Percentiles rank a stretch among this genome's conserved stretches.
phyloP scores from a whole-genome alignment of 92 coral and sea anemone species.

The Porites rus region DNA sequence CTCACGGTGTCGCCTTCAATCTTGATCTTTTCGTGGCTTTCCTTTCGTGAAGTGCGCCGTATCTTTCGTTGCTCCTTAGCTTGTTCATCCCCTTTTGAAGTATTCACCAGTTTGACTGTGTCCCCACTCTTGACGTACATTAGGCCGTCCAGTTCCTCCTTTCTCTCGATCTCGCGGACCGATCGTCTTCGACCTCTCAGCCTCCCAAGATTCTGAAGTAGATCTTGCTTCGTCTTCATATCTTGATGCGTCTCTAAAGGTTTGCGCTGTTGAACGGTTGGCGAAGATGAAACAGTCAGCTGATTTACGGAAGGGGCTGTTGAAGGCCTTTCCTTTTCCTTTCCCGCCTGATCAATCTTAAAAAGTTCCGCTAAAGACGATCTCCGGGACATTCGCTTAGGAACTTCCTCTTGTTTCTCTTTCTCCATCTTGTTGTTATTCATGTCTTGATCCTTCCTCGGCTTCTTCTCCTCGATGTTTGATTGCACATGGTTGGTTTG shows the following conservation, averaged over 20 bases:
- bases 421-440: slow-evolving; percentile 61
- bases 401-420: slow-evolving; percentile 65
- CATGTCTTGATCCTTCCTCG: slow-evolving; percentile 61
- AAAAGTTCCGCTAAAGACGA: slow-evolving; percentile 90
- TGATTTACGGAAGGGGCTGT: slow-evolving; percentile 55
- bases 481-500: slow-evolving; percentile 44
- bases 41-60: slow-evolving; percentile 82
- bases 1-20: slow-evolving; percentile 45
- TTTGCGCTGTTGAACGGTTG: slow-evolving; percentile 4
- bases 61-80: slow-evolving; percentile 80
- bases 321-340: slow-evolving; percentile 45
- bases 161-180: slow-evolving; percentile 87
- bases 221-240: slow-evolving; percentile 71
- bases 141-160: slow-evolving; percentile 87
- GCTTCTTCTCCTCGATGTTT: slow-evolving; percentile 67
- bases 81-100: slow-evolving; percentile 87
- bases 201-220: slow-evolving; percentile 78
- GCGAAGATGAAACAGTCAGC: slow-evolving; percentile 17
- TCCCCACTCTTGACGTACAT: slow-evolving; percentile 93
- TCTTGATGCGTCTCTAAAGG: slow-evolving; percentile 50
- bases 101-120: slow-evolving; percentile 85
- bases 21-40: slow-evolving; percentile 74
- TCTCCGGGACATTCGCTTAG: slow-evolving; percentile 84
- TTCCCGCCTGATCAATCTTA: slow-evolving; percentile 75
- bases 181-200: slow-evolving; percentile 85